Evolutionary conservation across 2,888 invertebrate genomes (phyloP), one percentile per base, ranked within the genome.

Genomic region (Drosophila eohydei): DNA sequence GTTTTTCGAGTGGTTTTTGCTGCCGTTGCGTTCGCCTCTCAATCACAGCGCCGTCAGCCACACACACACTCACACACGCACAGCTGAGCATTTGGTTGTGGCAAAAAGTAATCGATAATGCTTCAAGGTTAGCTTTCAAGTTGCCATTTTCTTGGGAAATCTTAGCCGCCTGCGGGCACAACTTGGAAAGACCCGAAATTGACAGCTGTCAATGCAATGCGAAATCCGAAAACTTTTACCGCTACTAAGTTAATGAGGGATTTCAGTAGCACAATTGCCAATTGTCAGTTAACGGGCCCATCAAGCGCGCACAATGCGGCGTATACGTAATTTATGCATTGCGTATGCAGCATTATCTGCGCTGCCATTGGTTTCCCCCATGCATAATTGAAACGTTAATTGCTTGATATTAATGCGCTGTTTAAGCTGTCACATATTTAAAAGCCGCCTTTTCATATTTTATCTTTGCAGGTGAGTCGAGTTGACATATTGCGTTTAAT

Each of bases 391-490:
- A 58, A 50, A 54, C 59, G 55, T 56, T 77, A 77, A 73, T 63
- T 68, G 59, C 54, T 44, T 43, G 48, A 71, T 81, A 74, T 74
- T 60, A 54, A 66, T 71, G 63, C 69, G 57, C 43, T 59, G 64
- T 66, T 70, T 52, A 66, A 69, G 72, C 54, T 72, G 68, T 30
- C 59, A 63, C 46, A 60, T 56, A 50, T 51, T 44, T 51, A 51
- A 63, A 61, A 62, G 40, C 52, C 55, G 5, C 70, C 71, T 69
- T 58, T 71, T 62, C 32, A 58, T 60, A 38, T 71, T 69, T 46
- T 69, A 52, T 80, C 69, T 60, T 90, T 90, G 51, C 89, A 90
- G 90, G 90, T 90, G 83, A 90, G 90, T 90, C 54, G 68, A 80
- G 71, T 77, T 74, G 71, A 64, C 71, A 61, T 61, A 71, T 74